Conservation (phyloP, 2,113 vertebrate species). For the Macrotus californicus region DNA sequence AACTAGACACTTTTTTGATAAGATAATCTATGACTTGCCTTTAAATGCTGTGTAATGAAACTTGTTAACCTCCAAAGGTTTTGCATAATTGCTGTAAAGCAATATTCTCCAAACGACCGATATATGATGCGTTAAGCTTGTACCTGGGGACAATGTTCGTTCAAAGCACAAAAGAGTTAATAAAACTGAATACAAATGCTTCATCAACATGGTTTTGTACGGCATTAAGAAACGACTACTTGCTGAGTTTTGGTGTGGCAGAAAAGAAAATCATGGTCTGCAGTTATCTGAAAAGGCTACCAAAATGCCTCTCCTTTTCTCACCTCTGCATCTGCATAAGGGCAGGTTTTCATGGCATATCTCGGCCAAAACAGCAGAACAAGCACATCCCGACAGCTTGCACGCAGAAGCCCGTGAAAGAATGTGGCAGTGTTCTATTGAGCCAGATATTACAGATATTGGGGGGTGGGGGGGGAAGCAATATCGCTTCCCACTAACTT, state of each 20-base stretch:
- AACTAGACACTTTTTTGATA: background rate
- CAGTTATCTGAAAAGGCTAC: background rate
- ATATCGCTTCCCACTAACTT: background rate
- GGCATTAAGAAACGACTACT: background rate
- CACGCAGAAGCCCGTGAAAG: fast-evolving
- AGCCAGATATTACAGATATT: background rate
- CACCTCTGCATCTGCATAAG: background rate
- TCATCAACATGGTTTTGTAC: background rate
- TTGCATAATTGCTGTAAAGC: background rate
- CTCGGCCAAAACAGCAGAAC: background rate
- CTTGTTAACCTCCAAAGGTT: background rate
- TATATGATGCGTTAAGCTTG: background rate
- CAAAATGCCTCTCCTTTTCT: background rate
- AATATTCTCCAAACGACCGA: background rate
- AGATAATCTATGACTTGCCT: background rate
- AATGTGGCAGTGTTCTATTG: fast-evolving
- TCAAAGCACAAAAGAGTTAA: background rate
- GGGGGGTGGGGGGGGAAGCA: background rate
- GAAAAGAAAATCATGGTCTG: background rate
- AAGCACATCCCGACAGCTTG: background rate
- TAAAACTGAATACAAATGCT: background rate
- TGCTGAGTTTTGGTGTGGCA: background rate
- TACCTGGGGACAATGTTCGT: background rate
- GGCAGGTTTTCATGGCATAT: background rate
- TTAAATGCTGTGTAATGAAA: background rate